A percentile compares a stretch with the other conserved stretches of the same genome.
These are phyloP conservation scores for Hoplias malabaricus DNA, from an alignment of 2,113 vertebrate species.

Conservation along the genomic window DNA sequence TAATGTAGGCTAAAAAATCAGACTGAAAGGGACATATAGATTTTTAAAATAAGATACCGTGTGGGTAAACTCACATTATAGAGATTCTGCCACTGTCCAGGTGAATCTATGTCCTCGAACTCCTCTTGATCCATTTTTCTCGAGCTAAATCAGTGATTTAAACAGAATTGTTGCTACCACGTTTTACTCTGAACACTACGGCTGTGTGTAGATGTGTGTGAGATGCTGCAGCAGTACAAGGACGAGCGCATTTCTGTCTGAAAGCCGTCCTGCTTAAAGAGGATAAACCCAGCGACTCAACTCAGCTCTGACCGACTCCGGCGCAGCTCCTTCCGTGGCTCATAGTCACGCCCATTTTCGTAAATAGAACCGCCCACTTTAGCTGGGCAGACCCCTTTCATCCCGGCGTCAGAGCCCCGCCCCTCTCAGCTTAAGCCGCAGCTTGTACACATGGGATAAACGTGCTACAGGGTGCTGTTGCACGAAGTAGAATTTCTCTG, in stretches of 20 bases:
- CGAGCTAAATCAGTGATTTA: slow-evolving; percentile 15
- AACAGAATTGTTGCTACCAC: not conserved
- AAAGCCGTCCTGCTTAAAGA: slow-evolving; percentile 16
- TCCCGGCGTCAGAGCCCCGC: too few relatives aligned
- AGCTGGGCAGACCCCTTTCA: too few relatives aligned
- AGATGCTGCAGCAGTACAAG: not conserved
- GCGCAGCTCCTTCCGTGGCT: slow-evolving; percentile 39
- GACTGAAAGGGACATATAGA: not conserved
- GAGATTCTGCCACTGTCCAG: slow-evolving; percentile 85
- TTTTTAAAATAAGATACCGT: not conserved
- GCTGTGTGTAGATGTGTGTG: not conserved
- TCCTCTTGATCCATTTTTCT: slow-evolving; percentile 79
- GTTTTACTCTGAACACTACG: not conserved
- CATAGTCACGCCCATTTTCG: not conserved
- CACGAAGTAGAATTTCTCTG: too few relatives aligned
- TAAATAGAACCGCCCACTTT: too few relatives aligned
- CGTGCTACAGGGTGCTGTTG: too few relatives aligned
- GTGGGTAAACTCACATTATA: slow-evolving; percentile 87
- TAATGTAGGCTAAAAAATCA: too few relatives aligned
- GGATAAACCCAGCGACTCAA: slow-evolving; percentile 27
- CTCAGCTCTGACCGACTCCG: slow-evolving; percentile 29
- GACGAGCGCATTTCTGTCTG: not conserved
- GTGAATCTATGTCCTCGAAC: slow-evolving; percentile 82
- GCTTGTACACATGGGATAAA: too few relatives aligned
- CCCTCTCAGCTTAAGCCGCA: too few relatives aligned